Evolutionary conservation across 1,140 invertebrate species (phyloP).

Genomic region (Drosophila sproati): DNA sequence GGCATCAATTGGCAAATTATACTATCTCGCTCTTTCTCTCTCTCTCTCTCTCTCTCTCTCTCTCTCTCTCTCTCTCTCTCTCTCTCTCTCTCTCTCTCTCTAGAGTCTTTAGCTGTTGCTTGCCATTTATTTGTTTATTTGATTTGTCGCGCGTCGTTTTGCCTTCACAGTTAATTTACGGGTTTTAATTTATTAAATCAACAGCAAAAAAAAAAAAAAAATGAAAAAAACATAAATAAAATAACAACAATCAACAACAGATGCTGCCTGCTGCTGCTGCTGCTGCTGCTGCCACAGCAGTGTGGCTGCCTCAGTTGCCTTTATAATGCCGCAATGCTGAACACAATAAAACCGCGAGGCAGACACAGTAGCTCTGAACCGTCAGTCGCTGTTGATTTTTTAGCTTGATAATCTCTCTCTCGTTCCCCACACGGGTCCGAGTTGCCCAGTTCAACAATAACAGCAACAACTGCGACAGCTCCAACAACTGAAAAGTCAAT

Average conservation of each 20-base stretch:
- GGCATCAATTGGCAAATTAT: slow-evolving; percentile 36
- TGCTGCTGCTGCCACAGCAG: slow-evolving; percentile 3
- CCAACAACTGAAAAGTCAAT: slow-evolving; percentile 54
- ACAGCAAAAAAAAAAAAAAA: slow-evolving; percentile 34
- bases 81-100: background rate
- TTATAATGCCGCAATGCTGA: slow-evolving; percentile 29
- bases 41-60: background rate
- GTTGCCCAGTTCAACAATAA: slow-evolving; percentile 9
- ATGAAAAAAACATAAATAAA: no score
- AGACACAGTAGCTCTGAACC: slow-evolving; percentile 22
- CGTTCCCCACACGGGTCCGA: slow-evolving; percentile 12
- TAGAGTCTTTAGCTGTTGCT: slow-evolving; percentile 33
- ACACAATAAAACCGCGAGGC: background rate
- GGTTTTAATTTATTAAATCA: slow-evolving; percentile 73
- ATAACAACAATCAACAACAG: slow-evolving; percentile 53
- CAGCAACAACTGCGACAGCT: slow-evolving; percentile 20
- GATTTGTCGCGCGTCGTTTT: slow-evolving; percentile 70
- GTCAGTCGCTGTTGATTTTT: slow-evolving; percentile 57
- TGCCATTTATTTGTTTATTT: slow-evolving; percentile 61
- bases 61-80: background rate
- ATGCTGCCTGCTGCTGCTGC: slow-evolving; percentile 22
- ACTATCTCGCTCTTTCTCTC: background rate
- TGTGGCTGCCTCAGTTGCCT: slow-evolving; percentile 9
- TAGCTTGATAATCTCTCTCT: slow-evolving; percentile 57
- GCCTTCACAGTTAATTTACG: slow-evolving; percentile 72